Evolutionary conservation across 2,888 invertebrate species (phyloP), one percentile per base, ranked within the genome.

Genomic region (Pocota personata): DNA sequence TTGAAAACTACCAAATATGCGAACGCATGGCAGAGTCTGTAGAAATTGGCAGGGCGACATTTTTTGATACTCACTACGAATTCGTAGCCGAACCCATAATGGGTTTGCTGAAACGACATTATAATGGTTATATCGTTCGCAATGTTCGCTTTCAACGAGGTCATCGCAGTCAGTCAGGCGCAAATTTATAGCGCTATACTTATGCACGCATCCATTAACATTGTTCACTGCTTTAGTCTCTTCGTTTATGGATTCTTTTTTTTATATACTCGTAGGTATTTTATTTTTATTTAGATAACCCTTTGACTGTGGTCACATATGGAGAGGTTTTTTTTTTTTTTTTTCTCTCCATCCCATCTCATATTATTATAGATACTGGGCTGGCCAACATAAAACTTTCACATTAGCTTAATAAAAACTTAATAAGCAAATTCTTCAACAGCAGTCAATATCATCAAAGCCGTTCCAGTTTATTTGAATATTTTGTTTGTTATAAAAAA

Each of bases 101-200:
- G 21, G 58, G 35, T 58, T 67, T 37, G 30, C 14, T 76, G 57
- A 43, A 67, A 66, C 24, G 57, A 19, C 57, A 46, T 14, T 27
- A 43, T 73, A 75, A 64, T 64, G 52, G 21, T 43, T 46, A 64
- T 24, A 75, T 46, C 43, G 43, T 37, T 43, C 32, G 57, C 46
- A 76, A 57, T 27, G 62, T 24, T 50, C 35, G 8, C 66, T 37
- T 21, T 24, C 19, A 73, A 62, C 62, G 75, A 32, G 75, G 75
- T 75, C 75, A 46, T 14, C 52, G 55, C 43, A 76, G 21, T 62
- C 82, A 76, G 46, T 69, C 46, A 76, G 48, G 40, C 69, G 69
- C 37, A 55, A 82, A 82, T 43, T 80, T 57, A 71, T 46, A 62
- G 60, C 43, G 40, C 52, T 16, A 5, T 55, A 64, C 32, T 62